A percentile compares a stretch with the other conserved stretches of the same genome.
Conservation (phyloP, 1,140 invertebrate species). For the Oncopodura yosiiana region DNA sequence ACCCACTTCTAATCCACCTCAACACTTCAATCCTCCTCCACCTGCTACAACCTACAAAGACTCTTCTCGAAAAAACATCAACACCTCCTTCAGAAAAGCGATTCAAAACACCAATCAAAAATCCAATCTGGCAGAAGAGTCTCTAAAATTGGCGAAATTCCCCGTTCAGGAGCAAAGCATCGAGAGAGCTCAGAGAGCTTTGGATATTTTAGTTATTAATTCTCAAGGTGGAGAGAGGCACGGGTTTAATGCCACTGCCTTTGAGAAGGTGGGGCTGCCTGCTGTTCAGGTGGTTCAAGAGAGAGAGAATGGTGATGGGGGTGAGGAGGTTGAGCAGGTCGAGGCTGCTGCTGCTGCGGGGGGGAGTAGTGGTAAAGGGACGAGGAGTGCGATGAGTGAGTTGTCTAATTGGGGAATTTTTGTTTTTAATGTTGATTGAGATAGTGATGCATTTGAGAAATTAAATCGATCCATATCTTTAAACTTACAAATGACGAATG, state of each 20-base stretch:
- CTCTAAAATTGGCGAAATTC: constrained; percentile 14
- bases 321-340: too few relatives aligned
- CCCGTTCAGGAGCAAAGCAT: not conserved
- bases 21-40: not conserved
- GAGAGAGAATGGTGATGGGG: not conserved
- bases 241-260: not conserved
- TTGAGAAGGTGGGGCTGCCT: not conserved
- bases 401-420: too few relatives aligned
- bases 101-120: constrained; percentile 37
- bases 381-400: too few relatives aligned
- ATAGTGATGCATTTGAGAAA: too few relatives aligned
- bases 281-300: not conserved
- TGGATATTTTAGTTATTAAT: constrained; percentile 20
- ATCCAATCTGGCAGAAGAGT: constrained; percentile 35
- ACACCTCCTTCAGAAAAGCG: constrained; percentile 37
- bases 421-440: too few relatives aligned
- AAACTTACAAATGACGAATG: too few relatives aligned
- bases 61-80: constrained; percentile 32
- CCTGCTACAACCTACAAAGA: constrained; percentile 12
- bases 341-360: too few relatives aligned
- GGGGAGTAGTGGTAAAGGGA: too few relatives aligned
- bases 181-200: constrained; percentile 29
- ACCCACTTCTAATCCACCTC: too few relatives aligned
- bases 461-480: too few relatives aligned
- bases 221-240: not conserved